Evolutionary conservation across 2,797 vertebrate genomes (phyloP), one percentile per base, ranked within the genome.

Genomic region (Enoplosus armatus): DNA sequence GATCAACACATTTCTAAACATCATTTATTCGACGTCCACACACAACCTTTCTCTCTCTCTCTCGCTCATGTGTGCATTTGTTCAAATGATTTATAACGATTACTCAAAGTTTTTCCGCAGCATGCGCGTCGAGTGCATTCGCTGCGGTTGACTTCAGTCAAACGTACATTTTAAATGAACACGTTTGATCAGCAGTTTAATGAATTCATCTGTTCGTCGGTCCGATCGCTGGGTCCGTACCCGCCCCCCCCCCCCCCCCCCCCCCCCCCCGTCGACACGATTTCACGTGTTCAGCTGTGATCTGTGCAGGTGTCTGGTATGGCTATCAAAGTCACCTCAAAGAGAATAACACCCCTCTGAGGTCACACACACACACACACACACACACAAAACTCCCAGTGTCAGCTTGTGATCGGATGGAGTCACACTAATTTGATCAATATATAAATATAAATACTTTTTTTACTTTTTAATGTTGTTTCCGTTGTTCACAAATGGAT

Each of bases 131-230:
- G 62, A 27, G 61, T 45, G 58, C 39, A 45, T 71, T 77, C 54
- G 26, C 10, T 27, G 64, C 59, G 68, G 78, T 56, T 72, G 64
- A 77, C 85, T 86, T 90, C 77, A 91, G 80, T 92, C 77, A 63
- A 80, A 91, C 82, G 72, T 89, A 82, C 69, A 85, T 91, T 90
- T 85, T 90, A 87, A 90, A 85, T 76, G 10, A 69, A 74, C 10
- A 20, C 67, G 59, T 92, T 89, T 89, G 90, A 90, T 93, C 88
- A 85, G 73, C 58, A 59, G 12, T 87, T 90, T 87, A 86, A 90
- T 90, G 72, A 67, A 87, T 90, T 91, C 88, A 79, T 84, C 75
- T 77, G 75, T 80, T 77, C 60, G 26, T 63, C 64, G 51, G 29
- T 66, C 72, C 22, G 8, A 51, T 41, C 10, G 61, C 7, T 33